These are phyloP conservation scores for Melanostoma scalare DNA, from an alignment of 2,888 invertebrate species.

Conservation along the genomic window DNA sequence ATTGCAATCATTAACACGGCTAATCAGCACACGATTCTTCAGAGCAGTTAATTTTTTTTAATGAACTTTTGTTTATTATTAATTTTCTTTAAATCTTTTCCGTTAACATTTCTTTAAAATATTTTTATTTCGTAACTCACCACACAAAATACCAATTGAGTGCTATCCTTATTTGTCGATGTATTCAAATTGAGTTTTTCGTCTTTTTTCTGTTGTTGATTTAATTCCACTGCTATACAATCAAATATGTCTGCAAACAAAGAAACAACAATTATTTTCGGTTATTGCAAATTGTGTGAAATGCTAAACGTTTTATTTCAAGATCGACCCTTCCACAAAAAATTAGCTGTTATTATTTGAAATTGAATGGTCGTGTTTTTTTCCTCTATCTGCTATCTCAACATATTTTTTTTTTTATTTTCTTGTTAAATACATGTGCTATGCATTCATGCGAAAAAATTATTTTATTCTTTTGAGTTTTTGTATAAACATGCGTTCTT, in stretches of 20 bases:
- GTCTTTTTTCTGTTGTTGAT: constrained; percentile 5
- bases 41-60: constrained; percentile 21
- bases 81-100: constrained; percentile 8
- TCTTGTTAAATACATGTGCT: no score
- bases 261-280: constrained; percentile 6
- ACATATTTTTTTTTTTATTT: no score
- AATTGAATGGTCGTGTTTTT: no score
- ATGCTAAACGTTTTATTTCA: no score
- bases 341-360: no score
- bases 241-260: background rate
- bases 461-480: no score
- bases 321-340: no score
- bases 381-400: no score
- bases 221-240: background rate
- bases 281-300: no score
- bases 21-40: constrained; percentile 37
- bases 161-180: constrained; percentile 63
- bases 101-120: constrained; percentile 26
- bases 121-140: constrained; percentile 77
- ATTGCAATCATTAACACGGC: constrained; percentile 34
- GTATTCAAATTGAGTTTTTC: constrained; percentile 28
- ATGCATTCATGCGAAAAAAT: no score
- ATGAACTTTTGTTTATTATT: constrained; percentile 24
- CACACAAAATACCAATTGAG: constrained; percentile 80
- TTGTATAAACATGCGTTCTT: no score